phyloP scores from a whole-genome alignment of 2,113 vertebrate genomes.

The Poecilia latipinna region DNA sequence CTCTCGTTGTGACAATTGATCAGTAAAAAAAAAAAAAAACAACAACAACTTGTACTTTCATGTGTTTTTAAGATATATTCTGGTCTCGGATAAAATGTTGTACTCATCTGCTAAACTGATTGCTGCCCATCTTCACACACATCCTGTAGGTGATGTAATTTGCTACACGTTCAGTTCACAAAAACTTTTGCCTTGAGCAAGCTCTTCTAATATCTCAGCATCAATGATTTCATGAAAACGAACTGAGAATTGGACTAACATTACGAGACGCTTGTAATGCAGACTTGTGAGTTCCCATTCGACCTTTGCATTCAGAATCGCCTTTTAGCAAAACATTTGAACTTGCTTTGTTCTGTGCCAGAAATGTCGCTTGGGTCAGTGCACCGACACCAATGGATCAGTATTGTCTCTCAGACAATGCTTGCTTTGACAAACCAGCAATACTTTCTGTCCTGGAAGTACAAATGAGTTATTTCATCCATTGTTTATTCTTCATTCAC shows the following conservation, averaged over 20 bases:
- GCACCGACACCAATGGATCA: neutral
- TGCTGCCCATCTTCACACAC: neutral
- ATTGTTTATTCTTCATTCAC: neutral
- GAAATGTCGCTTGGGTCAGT: neutral
- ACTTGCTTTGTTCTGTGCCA: neutral
- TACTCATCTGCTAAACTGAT: neutral
- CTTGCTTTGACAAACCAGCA: neutral
- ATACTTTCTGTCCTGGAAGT: neutral
- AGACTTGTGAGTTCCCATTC: neutral
- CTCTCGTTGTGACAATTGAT: conserved; percentile 29
- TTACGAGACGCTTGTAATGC: neutral
- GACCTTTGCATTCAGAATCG: too few species aligned
- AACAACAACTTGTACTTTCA: conserved; percentile 8
- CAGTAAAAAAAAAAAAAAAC: neutral
- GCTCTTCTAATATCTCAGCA: neutral
- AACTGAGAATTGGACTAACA: neutral
- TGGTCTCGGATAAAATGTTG: neutral
- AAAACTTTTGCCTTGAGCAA: neutral
- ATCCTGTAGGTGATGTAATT: too few species aligned
- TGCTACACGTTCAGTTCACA: neutral
- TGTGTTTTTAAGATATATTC: neutral
- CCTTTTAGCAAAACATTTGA: neutral
- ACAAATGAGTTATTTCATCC: neutral
- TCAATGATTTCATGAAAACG: neutral
- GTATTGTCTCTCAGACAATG: neutral